A percentile compares a stretch with the other conserved stretches of the same genome.
These are phyloP conservation scores for Pseudorhombus dupliciocellatus DNA, from an alignment of 2,113 vertebrate genomes.

Conservation along the genomic window DNA sequence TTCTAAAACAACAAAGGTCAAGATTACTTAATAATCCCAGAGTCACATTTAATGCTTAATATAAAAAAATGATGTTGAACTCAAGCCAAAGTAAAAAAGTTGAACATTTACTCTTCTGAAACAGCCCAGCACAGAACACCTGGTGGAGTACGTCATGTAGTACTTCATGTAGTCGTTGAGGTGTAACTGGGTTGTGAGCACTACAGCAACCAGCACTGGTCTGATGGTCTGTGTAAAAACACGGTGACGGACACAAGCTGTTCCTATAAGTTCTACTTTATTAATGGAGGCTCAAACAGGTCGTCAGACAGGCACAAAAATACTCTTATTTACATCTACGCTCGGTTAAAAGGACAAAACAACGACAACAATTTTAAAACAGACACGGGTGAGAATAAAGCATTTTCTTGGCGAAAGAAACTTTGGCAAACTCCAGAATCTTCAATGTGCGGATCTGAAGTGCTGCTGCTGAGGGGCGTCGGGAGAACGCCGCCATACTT, in stretches of 20 bases:
- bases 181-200: too few species aligned
- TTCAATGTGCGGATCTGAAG: conserved; percentile 16
- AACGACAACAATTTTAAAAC: conserved; percentile 29
- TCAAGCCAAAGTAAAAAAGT: too few species aligned
- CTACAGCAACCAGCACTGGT: too few species aligned
- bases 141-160: too few species aligned
- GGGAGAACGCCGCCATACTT: background rate
- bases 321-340: conserved; percentile 83
- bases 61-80: too few species aligned
- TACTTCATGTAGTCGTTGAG: too few species aligned
- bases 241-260: conserved; percentile 1
- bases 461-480: conserved; percentile 8
- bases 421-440: conserved; percentile 61
- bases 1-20: too few species aligned
- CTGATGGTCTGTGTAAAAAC: background rate
- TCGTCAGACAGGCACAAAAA: conserved; percentile 77
- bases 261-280: conserved; percentile 68
- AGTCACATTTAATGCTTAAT: too few species aligned
- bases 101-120: too few species aligned
- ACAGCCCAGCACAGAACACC: too few species aligned
- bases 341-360: conserved; percentile 43
- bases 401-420: conserved; percentile 49
- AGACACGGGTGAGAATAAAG: conserved; percentile 35
- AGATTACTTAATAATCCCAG: too few species aligned
- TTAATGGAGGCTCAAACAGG: conserved; percentile 66